Evolutionary conservation across 2,888 invertebrate genomes (phyloP).

Genomic region (Drosophila differens): DNA sequence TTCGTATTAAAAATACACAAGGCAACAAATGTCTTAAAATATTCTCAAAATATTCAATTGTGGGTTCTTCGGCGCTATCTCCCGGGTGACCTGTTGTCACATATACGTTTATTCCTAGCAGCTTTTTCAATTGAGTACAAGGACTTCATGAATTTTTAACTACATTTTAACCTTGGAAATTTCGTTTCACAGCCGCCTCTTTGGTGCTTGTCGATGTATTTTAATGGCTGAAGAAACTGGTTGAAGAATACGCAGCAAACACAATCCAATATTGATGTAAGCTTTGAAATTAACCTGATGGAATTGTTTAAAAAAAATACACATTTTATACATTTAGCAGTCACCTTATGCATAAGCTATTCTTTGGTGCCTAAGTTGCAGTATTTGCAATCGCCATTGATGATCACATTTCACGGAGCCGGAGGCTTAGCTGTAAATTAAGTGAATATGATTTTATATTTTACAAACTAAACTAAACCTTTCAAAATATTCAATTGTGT

Average conservation of each 20-base stretch:
- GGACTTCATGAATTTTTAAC: background rate
- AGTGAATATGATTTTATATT: too few species aligned
- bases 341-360: background rate
- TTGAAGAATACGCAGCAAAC: too few species aligned
- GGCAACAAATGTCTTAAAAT: background rate
- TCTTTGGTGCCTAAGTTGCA: background rate
- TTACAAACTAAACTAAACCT: too few species aligned
- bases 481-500: background rate
- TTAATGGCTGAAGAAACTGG: too few species aligned
- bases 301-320: background rate
- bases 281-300: too few species aligned
- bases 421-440: conserved; percentile 4
- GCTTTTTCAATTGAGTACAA: background rate
- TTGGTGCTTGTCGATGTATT: too few species aligned
- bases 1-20: background rate
- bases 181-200: too few species aligned
- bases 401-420: background rate
- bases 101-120: too few species aligned
- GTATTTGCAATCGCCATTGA: conserved; percentile 1
- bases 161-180: background rate
- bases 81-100: background rate
- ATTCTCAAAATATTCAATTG: background rate
- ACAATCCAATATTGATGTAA: too few species aligned
- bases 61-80: conserved; percentile 4
- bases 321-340: too few species aligned